Evolutionary conservation across 1,140 invertebrate genomes (phyloP), one percentile per base, ranked within the genome.

Genomic region (Drosophila serrata): DNA sequence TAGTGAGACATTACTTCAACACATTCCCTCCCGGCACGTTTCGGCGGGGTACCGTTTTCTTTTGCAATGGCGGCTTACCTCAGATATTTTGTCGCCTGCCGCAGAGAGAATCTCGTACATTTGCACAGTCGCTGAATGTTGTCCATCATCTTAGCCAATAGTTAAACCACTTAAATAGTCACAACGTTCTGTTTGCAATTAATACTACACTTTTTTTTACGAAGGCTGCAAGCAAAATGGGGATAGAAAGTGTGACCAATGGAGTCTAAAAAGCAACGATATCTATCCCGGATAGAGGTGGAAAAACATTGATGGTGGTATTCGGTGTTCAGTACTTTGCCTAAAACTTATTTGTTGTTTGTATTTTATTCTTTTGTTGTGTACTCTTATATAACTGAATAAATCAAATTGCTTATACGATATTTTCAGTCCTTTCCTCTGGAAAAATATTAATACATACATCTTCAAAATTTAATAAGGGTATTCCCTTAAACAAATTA

Each of bases 51-150:
- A 46, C 72, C 73, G 70, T 73, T 76, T 53, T 74, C 51, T 57
- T 19, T 59, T 56, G 29, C 65, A 63, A 81, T 86, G 48, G 48
- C 48, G 40, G 70, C 69, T 64, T 81, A 98, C 97, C 95, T 98
- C 95, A n/a, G 94, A 94, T 76, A 97, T 96, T 93, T 98, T 97
- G 82, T 98, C 97, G 92, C 98, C 97, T 43, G 97, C 97, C 91
- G 97, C 96, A 42, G 96, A 96, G 48, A 99, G 94, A 90, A 97
- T 94, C 68, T 97, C 97, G 93, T 98, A 99, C 98, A 97, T 93
- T 97, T 96, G 92, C 99, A 99, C 72, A 99, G 94, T 91, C 97
- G 96, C 91, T 98, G 97, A 69, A 99, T 96, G 91, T 95, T 96
- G 93, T 97, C 96, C 91, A 92, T 92, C 19, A 69, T 51, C 55